phyloP scores from a whole-genome alignment of 92 coral and sea anemone species.

The Pocillopora grandis region DNA sequence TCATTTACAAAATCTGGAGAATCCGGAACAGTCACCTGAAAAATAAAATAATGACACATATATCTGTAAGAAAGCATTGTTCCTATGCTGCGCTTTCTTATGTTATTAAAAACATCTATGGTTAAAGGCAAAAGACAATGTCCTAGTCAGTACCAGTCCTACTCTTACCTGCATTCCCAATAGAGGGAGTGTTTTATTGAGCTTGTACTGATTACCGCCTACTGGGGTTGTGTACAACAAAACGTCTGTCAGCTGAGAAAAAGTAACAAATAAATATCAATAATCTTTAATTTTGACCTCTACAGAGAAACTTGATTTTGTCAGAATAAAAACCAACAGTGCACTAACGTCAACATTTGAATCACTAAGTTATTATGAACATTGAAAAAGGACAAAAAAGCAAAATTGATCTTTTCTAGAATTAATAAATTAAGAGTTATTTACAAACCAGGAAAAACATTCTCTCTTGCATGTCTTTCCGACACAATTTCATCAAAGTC shows the following conservation, averaged over 20 bases:
- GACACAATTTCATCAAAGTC: conserved; percentile 81
- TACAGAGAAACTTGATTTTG: no score
- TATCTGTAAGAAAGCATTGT: neutral
- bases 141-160: no score
- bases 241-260: conserved; percentile 84
- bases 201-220: conserved; percentile 85
- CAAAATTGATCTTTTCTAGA: no score
- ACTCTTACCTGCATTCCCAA: conserved; percentile 80
- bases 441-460: conserved; percentile 87
- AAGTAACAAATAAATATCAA: neutral
- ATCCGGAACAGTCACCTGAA: conserved; percentile 87
- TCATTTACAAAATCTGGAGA: conserved; percentile 97
- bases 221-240: conserved; percentile 90
- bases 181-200: conserved; percentile 76
- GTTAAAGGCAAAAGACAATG: no score
- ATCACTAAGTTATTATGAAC: no score
- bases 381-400: neutral
- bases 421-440: no score
- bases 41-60: neutral
- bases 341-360: no score
- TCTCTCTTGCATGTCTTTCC: conserved; percentile 98
- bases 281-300: neutral
- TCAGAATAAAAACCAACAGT: no score
- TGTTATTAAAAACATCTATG: no score
- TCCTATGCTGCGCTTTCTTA: neutral